phyloP scores from a whole-genome alignment of 2,797 vertebrate genomes.

The Cichlasoma orientale region DNA sequence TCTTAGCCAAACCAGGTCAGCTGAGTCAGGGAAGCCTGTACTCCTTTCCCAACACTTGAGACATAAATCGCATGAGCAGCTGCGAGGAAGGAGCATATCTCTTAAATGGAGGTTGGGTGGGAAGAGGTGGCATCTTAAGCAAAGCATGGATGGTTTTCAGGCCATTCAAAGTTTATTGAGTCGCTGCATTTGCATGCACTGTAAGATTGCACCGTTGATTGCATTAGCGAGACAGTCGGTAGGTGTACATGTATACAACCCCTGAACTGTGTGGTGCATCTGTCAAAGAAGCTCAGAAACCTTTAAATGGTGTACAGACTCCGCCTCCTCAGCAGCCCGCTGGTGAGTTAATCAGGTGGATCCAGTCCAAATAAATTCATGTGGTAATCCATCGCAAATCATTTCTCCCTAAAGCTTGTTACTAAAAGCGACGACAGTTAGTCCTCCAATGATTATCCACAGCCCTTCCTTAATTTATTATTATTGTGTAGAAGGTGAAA shows the following conservation, averaged over 20 bases:
- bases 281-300: not conserved
- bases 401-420: slow-evolving; percentile 17
- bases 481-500: not conserved
- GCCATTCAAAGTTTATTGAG: no score
- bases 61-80: no score
- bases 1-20: no score
- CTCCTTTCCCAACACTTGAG: no score
- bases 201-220: no score
- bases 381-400: slow-evolving; percentile 21
- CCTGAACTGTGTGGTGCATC: not conserved
- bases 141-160: no score
- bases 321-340: accelerated
- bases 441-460: slow-evolving; percentile 9
- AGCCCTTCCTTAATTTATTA: slow-evolving; percentile 1
- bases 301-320: not conserved
- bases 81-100: no score
- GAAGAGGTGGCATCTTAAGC: no score
- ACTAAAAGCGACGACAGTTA: slow-evolving; percentile 44
- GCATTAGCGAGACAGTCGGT: no score
- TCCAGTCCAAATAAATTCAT: not conserved
- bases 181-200: no score
- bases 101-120: no score
- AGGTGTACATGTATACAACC: not conserved
- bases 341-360: not conserved
- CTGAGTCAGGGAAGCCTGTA: no score